Conservation (phyloP, 2,888 invertebrate genomes). For the Trichogramma dendrolimi region DNA sequence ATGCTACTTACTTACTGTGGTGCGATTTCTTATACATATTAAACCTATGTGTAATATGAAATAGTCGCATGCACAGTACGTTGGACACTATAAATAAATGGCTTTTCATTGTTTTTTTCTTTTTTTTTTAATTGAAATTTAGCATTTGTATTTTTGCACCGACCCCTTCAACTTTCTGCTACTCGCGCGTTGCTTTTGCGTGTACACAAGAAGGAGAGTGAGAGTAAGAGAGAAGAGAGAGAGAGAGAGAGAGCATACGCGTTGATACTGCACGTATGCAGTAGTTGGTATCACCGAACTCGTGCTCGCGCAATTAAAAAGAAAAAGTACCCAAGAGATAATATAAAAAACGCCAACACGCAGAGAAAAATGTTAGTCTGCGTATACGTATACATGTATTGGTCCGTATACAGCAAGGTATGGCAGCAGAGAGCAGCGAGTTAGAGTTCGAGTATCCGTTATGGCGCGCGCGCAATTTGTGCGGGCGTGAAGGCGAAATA, state of each 20-base stretch:
- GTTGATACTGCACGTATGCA: not conserved
- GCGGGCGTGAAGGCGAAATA: slow-evolving; percentile 1
- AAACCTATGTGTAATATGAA: too few relatives aligned
- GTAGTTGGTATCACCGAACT: not conserved
- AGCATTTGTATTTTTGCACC: not conserved
- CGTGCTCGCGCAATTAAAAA: too few relatives aligned
- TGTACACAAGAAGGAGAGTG: too few relatives aligned
- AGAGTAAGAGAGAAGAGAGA: not conserved
- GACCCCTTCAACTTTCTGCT: slow-evolving; percentile 8
- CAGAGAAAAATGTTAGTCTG: too few relatives aligned
- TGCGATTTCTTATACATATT: slow-evolving; percentile 30
- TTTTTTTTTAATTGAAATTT: slow-evolving; percentile 6
- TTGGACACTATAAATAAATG: slow-evolving; percentile 45
- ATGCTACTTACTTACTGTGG: slow-evolving; percentile 44
- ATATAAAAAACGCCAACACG: too few relatives aligned
- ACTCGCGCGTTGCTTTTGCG: not conserved
- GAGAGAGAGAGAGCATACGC: not conserved
- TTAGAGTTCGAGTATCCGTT: not conserved
- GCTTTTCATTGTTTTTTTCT: slow-evolving; percentile 38
- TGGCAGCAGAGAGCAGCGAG: too few relatives aligned
- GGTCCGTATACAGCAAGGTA: too few relatives aligned
- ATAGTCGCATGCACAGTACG: slow-evolving; percentile 46
- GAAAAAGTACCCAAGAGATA: too few relatives aligned
- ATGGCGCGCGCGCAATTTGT: not conserved
- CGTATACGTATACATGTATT: too few relatives aligned